Evolutionary conservation across 2,888 invertebrate genomes (phyloP), one percentile per base, ranked within the genome.

Genomic region (Nebria salina): DNA sequence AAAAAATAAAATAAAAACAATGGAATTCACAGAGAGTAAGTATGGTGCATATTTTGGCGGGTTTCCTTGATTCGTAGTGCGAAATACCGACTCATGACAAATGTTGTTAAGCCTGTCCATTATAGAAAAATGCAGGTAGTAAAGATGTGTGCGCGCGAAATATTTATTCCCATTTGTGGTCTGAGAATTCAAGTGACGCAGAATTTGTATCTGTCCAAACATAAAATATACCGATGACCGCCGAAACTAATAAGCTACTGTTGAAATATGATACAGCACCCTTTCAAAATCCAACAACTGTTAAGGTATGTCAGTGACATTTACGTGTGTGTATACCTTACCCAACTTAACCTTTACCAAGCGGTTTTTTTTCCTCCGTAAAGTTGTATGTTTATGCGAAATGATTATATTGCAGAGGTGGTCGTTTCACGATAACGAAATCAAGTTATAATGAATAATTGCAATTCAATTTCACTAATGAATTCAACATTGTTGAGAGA

Each of bases 381-480:
- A 68, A 68, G 15, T 68, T 15, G 20, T 15, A 54, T 54, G 54
- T 54, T 3, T 54, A 54, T 54, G 54, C 13, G 54, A 54, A 54
- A 54, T 54, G 54, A 54, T 54, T 54, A 54, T 54, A 70, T 34
- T 70, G 70, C 70, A 70, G 54, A 54, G 54, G 54, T 54, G 54
- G 70, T 70, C 70, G 70, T 54, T 54, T 54, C 54, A 54, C 54
- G 70, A 70, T 70, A 34, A 70, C 34, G 70, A 25, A 70, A 70
- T 26, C 70, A 70, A 25, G 25, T 70, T 13, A 70, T 70, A 70
- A 70, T 70, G 34, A 70, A 70, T 70, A 70, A 70, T 70, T 70
- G 34, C 70, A 70, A 70, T 70, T 70, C 34, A 70, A 70, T 70
- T 70, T 25, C 70, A 70, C 34, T 70, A 70, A 70, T 70, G 70